Evolutionary conservation across 2,888 invertebrate genomes (phyloP), one percentile per base, ranked within the genome.

Genomic region (Ophion ellenae): DNA sequence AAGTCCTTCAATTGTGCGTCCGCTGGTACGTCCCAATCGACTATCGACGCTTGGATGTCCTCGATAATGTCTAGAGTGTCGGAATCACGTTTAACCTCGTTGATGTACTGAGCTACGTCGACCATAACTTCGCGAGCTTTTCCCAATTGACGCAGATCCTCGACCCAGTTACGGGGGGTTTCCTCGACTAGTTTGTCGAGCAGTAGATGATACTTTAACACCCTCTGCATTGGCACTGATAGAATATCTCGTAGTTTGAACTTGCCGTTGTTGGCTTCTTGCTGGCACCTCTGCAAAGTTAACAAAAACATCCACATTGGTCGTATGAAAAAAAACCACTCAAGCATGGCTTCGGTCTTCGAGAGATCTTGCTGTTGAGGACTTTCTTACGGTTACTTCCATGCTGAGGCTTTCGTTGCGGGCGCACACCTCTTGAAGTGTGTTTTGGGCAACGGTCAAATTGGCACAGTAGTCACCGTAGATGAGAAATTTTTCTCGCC

Each of bases 381-480:
- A 53, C 4, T 53, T 53, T 64, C 96, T 95, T 91, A 97, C 97
- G 91, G 95, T 95, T 83, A 98, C 95, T 92, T 96, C 96, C 89
- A 96, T 96, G 91, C 96, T 96, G 87, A 97, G 95, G 5, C 94
- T 91, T 86, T 96, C 96, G 91, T 96, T 97, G 86, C 95, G 96
- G 45, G 96, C 95, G 90, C 97, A 97, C 6, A 97, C 92, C 64
- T 97, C 96, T 94, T 98, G 98, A 83, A 99, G 95, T 83, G 96
- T 95, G 87, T 97, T 97, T 93, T 98, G 98, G n/a, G 99, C 99
- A 78, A 95, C 95, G 0, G 98, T 97, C 86, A 99, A 95, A 94
- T 98, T 98, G 70, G 99, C 97, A 95, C 99, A 99, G 94, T 99
- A 99, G 92, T 98, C 97, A 17, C 99, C 99, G 93, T 99, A 99